Evolutionary conservation across 2,113 vertebrate species (phyloP).

Genomic region (Tricholaema leucomelas): DNA sequence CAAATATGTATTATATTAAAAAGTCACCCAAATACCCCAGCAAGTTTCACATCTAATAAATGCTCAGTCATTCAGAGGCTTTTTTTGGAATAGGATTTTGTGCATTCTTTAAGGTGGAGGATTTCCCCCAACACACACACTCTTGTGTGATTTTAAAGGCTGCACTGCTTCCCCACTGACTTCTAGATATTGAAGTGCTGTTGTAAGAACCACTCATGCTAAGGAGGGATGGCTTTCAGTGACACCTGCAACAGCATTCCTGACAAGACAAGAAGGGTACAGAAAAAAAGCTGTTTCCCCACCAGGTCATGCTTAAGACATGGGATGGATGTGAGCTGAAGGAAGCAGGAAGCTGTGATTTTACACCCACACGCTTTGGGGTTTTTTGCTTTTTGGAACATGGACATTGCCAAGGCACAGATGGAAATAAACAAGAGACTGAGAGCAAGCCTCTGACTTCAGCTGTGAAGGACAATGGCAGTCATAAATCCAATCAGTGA

Average conservation of each 20-base stretch:
- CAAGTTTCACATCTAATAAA: neutral
- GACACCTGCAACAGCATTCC: neutral
- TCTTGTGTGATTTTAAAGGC: slow-evolving; percentile 11
- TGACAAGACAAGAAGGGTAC: neutral
- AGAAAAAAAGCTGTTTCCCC: neutral
- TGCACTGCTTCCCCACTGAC: neutral
- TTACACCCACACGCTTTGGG: neutral
- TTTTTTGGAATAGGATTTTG: neutral
- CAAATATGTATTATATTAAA: neutral
- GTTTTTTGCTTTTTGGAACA: neutral
- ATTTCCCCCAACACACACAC: too few species aligned
- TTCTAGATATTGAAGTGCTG: neutral
- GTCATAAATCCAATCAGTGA: slow-evolving; percentile 11
- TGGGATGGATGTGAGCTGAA: neutral
- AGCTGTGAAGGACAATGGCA: slow-evolving; percentile 8
- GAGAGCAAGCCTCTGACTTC: slow-evolving; percentile 6
- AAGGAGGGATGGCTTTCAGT: neutral
- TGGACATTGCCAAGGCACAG: neutral
- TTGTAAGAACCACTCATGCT: neutral
- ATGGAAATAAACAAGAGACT: neutral
- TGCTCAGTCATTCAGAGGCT: neutral
- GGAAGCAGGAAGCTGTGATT: neutral
- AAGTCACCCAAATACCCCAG: neutral
- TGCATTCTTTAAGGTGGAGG: slow-evolving; percentile 48
- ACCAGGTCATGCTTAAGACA: neutral